A percentile compares a stretch with the other conserved stretches of the same genome.
phyloP scores from a whole-genome alignment of 2,888 invertebrate genomes.

The Melangyna quadrimaculata region DNA sequence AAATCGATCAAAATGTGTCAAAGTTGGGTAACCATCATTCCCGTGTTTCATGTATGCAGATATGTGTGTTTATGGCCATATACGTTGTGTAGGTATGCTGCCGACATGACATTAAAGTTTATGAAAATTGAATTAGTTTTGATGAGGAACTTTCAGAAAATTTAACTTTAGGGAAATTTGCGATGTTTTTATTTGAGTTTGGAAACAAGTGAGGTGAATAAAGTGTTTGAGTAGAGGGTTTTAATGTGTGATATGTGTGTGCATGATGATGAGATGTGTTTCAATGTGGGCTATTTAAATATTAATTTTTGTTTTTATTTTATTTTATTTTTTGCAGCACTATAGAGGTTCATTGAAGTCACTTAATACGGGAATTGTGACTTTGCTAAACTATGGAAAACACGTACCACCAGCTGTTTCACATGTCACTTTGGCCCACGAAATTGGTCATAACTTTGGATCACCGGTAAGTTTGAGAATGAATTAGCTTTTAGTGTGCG shows the following conservation, averaged over 20 bases:
- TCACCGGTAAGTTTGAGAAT: slow-evolving; percentile 88
- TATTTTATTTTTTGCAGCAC: slow-evolving; percentile 85
- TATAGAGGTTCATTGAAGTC: slow-evolving; percentile 96
- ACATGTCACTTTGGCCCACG: slow-evolving; percentile 98
- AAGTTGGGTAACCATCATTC: not conserved
- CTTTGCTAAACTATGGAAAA: slow-evolving; percentile 97
- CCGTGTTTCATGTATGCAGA: not conserved
- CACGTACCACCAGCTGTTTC: slow-evolving; percentile 99
- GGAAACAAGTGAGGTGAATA: not conserved
- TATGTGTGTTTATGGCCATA: not conserved
- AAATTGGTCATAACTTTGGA: slow-evolving; percentile 99
- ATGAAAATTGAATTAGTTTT: slow-evolving; percentile 50
- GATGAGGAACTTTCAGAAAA: not conserved
- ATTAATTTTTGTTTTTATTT: slow-evolving; percentile 34
- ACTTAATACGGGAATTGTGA: slow-evolving; percentile 98
- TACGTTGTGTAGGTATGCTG: not conserved
- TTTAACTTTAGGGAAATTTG: not conserved
- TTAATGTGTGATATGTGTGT: not conserved
- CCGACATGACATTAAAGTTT: slow-evolving; percentile 14
- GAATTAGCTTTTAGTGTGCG: not conserved
- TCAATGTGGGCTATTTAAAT: slow-evolving; percentile 16
- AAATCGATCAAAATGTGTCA: slow-evolving; percentile 49
- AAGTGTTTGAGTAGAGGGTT: too few species aligned
- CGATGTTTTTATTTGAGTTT: not conserved
- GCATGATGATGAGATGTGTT: not conserved